Evolutionary conservation across 2,113 vertebrate species (phyloP).

Genomic region (Bubo blakistoni): DNA sequence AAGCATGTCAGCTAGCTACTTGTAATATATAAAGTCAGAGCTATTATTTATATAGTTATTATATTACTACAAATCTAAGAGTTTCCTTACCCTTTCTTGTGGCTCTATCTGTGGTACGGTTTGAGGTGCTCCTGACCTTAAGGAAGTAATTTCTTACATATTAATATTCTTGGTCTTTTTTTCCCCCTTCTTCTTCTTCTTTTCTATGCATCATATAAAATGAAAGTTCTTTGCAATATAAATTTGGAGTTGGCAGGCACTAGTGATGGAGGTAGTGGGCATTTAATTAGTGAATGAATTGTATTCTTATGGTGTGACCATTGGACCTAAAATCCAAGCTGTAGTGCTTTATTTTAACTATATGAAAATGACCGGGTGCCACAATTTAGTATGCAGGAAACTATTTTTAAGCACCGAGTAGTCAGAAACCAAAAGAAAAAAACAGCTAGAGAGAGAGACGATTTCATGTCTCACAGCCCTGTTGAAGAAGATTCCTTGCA

Average conservation of each 20-base stretch:
- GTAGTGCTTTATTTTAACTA: slow-evolving; percentile 14
- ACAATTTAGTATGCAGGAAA: not conserved
- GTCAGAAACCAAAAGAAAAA: slow-evolving; percentile 1
- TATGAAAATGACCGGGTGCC: not conserved
- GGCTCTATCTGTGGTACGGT: not conserved
- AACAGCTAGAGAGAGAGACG: not conserved
- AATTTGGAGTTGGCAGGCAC: slow-evolving; percentile 9
- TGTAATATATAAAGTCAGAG: not conserved
- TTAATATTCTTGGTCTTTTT: slow-evolving; percentile 15
- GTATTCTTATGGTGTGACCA: not conserved
- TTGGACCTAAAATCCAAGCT: slow-evolving; percentile 27
- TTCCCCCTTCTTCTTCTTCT: not conserved
- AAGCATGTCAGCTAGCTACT: slow-evolving; percentile 29
- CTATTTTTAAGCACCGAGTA: not conserved
- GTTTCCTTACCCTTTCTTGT: not conserved
- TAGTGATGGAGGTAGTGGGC: slow-evolving; percentile 12
- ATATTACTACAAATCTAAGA: not conserved
- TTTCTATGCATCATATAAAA: slow-evolving; percentile 57
- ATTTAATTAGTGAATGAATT: slow-evolving; percentile 48
- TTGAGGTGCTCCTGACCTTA: slow-evolving; percentile 31
- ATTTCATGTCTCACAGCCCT: not conserved
- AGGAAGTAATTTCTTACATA: not conserved
- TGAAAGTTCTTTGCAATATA: slow-evolving; percentile 30
- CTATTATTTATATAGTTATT: not conserved
- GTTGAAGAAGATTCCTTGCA: not conserved